Percentiles rank a stretch among this genome's conserved stretches.
Conservation (phyloP, 2,888 invertebrate genomes). For the Scaptomyza parva region DNA sequence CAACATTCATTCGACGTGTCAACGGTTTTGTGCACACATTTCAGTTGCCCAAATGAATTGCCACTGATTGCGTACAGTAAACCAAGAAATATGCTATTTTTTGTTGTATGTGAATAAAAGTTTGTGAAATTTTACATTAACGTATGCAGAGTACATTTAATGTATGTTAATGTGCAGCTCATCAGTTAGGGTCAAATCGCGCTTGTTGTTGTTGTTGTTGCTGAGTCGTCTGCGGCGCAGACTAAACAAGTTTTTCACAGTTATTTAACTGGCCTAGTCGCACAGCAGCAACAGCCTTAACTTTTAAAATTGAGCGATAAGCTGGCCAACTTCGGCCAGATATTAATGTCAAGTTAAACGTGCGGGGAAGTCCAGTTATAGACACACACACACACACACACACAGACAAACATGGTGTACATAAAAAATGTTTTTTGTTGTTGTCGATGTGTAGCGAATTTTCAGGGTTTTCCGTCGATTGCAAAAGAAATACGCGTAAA, state of each 20-base stretch:
- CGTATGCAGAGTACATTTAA: constrained; percentile 43
- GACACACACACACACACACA: background rate
- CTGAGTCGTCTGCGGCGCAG: constrained; percentile 9
- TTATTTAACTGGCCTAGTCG: constrained; percentile 15
- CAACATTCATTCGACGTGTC: background rate
- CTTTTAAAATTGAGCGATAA: constrained; percentile 35
- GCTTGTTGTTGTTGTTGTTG: constrained; percentile 16
- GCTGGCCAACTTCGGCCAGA: constrained; percentile 40
- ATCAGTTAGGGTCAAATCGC: constrained; percentile 51
- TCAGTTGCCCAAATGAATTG: constrained; percentile 42
- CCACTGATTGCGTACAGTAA: constrained; percentile 40
- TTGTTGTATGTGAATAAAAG: constrained; percentile 6
- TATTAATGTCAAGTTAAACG: constrained; percentile 51
- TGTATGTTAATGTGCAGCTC: constrained; percentile 67
- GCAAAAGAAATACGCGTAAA: background rate
- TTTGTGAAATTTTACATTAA: constrained; percentile 57
- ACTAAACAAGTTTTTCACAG: constrained; percentile 35
- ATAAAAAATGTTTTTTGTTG: background rate
- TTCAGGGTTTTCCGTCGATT: constrained; percentile 2
- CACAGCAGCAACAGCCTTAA: constrained; percentile 4
- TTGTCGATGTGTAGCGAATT: background rate
- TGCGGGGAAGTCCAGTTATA: background rate
- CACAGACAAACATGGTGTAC: too few relatives aligned
- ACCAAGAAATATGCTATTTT: background rate
- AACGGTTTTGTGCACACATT: constrained; percentile 15